phyloP scores from a whole-genome alignment of 2,113 vertebrate species.

The Monopterus albus region DNA sequence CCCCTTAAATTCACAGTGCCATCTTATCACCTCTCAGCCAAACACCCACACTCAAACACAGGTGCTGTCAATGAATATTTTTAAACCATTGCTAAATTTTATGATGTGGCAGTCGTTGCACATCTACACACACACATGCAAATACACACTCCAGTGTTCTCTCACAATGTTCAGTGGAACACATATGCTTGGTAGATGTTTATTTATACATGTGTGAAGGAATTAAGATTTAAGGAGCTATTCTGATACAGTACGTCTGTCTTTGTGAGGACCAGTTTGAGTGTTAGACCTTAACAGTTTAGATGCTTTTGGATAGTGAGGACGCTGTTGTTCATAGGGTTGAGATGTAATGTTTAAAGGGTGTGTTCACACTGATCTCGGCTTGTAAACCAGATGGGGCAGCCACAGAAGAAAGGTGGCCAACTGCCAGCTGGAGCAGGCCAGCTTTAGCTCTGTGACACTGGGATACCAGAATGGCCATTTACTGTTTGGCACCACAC shows the following conservation, averaged over 20 bases:
- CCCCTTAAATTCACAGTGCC: slow-evolving; percentile 46
- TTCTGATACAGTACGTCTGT: neutral
- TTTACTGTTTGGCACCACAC: slow-evolving; percentile 51
- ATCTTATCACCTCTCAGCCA: slow-evolving; percentile 59
- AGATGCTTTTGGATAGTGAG: neutral
- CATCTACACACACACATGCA: neutral
- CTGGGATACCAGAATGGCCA: slow-evolving; percentile 29
- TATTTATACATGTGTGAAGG: slow-evolving; percentile 66
- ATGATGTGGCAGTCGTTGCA: neutral
- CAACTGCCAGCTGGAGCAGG: slow-evolving; percentile 35
- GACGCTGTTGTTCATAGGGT: neutral
- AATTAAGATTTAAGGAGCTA: slow-evolving; percentile 21
- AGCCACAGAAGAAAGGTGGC: neutral
- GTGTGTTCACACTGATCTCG: slow-evolving; percentile 4
- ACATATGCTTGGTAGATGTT: slow-evolving; percentile 24
- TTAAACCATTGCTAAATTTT: slow-evolving; percentile 22
- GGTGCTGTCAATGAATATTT: neutral
- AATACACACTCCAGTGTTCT: slow-evolving; percentile 11
- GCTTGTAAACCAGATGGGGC: slow-evolving; percentile 21
- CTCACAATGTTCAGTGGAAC: slow-evolving; percentile 31
- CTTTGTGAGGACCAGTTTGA: neutral
- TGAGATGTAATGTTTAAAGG: neutral
- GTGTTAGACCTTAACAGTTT: neutral
- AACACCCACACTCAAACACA: neutral
- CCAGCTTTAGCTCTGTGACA: slow-evolving; percentile 35